A percentile compares a stretch with the other conserved stretches of the same genome.
Evolutionary conservation across 2,888 invertebrate species (phyloP).

Genomic region (Saturnia pavonia): DNA sequence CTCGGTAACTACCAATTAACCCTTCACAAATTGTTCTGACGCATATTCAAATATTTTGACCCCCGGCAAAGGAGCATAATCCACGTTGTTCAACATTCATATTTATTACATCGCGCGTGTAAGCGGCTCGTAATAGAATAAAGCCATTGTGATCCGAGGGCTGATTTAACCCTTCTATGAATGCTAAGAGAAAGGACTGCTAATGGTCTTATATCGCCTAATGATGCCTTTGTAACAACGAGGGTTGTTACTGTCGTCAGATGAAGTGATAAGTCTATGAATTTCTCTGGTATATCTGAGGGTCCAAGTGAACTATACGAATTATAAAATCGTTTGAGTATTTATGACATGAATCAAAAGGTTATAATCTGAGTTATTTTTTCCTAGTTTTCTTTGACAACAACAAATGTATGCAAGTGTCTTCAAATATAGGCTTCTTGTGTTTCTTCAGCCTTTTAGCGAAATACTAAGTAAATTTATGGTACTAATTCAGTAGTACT

Average conservation of each 20-base stretch:
- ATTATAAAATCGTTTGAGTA: neutral
- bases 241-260: slow-evolving; percentile 71
- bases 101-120: slow-evolving; percentile 81
- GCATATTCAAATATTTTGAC: slow-evolving; percentile 81
- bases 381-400: neutral
- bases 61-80: slow-evolving; percentile 76
- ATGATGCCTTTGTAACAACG: slow-evolving; percentile 69
- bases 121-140: slow-evolving; percentile 77
- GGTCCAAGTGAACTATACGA: neutral
- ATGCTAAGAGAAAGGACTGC: slow-evolving; percentile 77
- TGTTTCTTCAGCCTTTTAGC: too few relatives aligned
- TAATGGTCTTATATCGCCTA: slow-evolving; percentile 81
- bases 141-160: slow-evolving; percentile 74
- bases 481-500: too few relatives aligned
- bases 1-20: slow-evolving; percentile 69
- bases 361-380: neutral
- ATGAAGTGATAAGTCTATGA: slow-evolving; percentile 72
- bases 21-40: slow-evolving; percentile 73
- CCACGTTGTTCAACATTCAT: slow-evolving; percentile 79
- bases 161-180: slow-evolving; percentile 78
- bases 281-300: slow-evolving; percentile 6
- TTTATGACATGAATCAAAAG: neutral
- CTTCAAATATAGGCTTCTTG: neutral
- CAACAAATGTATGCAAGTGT: neutral
- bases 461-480: too few relatives aligned